Evolutionary conservation across 1,140 invertebrate species (phyloP).

Genomic region (Habropoda laboriosa): DNA sequence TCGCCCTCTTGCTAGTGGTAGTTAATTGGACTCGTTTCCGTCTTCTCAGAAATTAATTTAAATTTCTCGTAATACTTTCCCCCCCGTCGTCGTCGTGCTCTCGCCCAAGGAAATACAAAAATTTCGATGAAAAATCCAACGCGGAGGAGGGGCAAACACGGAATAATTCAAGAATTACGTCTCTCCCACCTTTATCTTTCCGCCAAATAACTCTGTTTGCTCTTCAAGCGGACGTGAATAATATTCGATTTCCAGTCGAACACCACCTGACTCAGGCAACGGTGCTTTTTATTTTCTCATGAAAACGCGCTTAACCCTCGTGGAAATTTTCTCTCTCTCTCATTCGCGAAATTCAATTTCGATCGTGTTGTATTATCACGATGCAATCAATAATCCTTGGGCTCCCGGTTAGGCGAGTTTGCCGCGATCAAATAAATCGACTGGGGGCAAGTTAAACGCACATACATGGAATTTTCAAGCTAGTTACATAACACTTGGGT

Average conservation of each 20-base stretch:
- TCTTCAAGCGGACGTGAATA: neutral
- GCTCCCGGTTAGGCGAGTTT: neutral
- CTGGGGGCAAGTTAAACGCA: neutral
- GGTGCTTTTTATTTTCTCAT: neutral
- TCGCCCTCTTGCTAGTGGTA: neutral
- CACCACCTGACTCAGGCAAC: too few relatives aligned
- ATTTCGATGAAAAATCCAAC: slow-evolving; percentile 7
- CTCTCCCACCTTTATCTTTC: neutral
- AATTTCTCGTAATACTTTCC: slow-evolving; percentile 37
- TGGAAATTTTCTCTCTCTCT: neutral
- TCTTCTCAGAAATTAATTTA: slow-evolving; percentile 56
- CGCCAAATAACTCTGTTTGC: neutral
- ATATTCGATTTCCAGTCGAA: neutral
- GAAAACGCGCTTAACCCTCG: neutral
- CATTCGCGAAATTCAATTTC: neutral
- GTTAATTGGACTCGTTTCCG: slow-evolving; percentile 57
- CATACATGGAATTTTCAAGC: neutral
- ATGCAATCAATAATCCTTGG: neutral
- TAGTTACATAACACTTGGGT: neutral
- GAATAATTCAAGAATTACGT: slow-evolving; percentile 16
- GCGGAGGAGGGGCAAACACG: neutral
- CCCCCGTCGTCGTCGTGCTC: neutral
- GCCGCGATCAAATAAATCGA: neutral
- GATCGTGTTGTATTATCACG: neutral
- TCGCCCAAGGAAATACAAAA: slow-evolving; percentile 2